phyloP scores from a whole-genome alignment of 2,888 invertebrate species.

The Acanthosepion esculentum region DNA sequence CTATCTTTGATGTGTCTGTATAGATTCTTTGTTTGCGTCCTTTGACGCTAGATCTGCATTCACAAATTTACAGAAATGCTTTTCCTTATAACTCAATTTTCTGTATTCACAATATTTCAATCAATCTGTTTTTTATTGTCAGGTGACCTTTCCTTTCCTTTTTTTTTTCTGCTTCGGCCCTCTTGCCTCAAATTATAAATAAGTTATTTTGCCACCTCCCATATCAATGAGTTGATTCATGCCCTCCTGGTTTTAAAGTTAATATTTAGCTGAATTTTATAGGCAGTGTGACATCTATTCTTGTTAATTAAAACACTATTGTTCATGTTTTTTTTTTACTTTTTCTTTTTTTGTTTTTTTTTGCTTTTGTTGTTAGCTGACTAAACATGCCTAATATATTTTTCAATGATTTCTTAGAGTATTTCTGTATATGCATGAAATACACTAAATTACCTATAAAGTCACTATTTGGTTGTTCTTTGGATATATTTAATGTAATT shows the following conservation, averaged over 20 bases:
- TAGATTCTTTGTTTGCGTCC: neutral
- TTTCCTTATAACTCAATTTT: neutral
- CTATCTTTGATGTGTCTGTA: neutral
- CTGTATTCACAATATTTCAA: neutral
- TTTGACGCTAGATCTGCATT: neutral
- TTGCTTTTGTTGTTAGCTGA: neutral
- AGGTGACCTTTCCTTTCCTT: neutral
- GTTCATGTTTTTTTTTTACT: neutral
- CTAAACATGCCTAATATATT: neutral
- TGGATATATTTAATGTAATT: slow-evolving; percentile 6
- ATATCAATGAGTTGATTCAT: neutral
- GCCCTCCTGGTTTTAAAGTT: neutral
- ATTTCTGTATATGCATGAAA: neutral
- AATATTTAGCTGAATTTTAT: neutral
- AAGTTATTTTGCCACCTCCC: neutral
- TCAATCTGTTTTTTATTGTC: neutral
- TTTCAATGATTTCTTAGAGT: neutral
- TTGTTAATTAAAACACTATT: neutral
- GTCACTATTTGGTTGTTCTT: neutral
- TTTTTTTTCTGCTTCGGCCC: neutral
- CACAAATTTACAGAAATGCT: neutral
- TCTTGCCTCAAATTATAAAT: neutral
- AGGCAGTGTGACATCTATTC: neutral
- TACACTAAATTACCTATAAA: neutral
- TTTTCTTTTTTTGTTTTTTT: neutral